Percentiles rank a stretch among this genome's conserved stretches.
Evolutionary conservation across 2,888 invertebrate genomes (phyloP).

Genomic region (Apodemia duryi): DNA sequence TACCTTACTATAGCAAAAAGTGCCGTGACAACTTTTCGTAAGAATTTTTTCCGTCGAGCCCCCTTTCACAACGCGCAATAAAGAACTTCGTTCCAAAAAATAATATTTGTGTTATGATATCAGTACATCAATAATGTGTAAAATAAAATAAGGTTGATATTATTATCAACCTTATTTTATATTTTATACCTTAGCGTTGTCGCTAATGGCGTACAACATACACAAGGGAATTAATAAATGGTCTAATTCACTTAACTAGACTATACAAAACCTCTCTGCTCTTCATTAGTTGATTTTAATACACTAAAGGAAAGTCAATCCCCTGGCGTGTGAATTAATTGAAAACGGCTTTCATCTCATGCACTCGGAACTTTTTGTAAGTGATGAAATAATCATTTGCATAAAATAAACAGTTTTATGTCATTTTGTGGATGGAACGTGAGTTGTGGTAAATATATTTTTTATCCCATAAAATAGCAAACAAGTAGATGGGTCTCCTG

Average conservation of each 20-base stretch:
- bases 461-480: too few relatives aligned
- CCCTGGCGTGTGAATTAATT: slow-evolving; percentile 1
- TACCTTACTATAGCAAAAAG: too few relatives aligned
- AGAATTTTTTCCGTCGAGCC: too few relatives aligned
- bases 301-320: slow-evolving; percentile 2
- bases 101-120: too few relatives aligned
- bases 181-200: too few relatives aligned
- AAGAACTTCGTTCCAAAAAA: too few relatives aligned
- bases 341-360: not conserved
- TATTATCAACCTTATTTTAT: too few relatives aligned
- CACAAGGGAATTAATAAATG: not conserved
- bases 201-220: not conserved
- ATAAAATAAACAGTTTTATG: not conserved
- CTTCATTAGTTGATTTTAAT: slow-evolving; percentile 1
- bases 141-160: not conserved
- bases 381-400: not conserved
- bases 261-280: not conserved
- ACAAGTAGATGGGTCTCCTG: too few relatives aligned
- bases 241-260: not conserved
- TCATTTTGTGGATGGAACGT: not conserved
- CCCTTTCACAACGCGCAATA: too few relatives aligned
- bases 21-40: too few relatives aligned
- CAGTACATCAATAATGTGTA: not conserved
- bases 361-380: not conserved
- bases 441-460: too few relatives aligned